Base-by-base conservation (phyloP, 1,140 invertebrate genomes). In the Pseudomyrmex concolor region DNA sequence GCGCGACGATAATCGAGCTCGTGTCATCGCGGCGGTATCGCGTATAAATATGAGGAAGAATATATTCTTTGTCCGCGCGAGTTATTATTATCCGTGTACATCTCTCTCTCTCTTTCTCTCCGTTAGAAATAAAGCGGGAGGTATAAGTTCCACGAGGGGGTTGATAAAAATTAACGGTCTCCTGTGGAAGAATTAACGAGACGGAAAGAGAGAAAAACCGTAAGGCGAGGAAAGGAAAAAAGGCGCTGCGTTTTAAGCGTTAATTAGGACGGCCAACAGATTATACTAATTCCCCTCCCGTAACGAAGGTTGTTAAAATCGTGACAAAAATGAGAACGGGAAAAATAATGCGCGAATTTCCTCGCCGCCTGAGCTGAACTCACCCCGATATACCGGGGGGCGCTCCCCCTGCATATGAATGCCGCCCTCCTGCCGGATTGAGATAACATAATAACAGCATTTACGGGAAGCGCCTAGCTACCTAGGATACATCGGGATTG, bases 371-470 rank as follows among this genome's bases (percentile, higher is more conserved):
- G 43, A 59, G 25, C 45, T 66, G 81, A 70, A 70, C 54, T 62
- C 50, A 54, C 15, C 34, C 73, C 86, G 81, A 86, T 87, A 86
- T 87, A 84, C 57, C 67, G 54, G 72, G 66, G 17, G 48, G 5
- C 19, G 66, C 64, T 17, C 48, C 19, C 13, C 73, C 67, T 84
- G 72, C 72, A 83, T 83, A 83, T 77, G 83, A 82, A 81, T 89
- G 71, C 55, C 62, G 62, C 74, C 54, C 86, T 89, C 83, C 88
- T 90, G 88, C 82, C 59, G 84, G 86, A 89, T 88, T 88, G 89
- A 90, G 90, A 91, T 90, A 91, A 90, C 86, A 88, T 90, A 90
- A 90, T 90, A 87, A 90, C 89, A 84, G 87, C 89, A 90, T 90
- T 89, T 90, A 90, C 88, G 83, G 67, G 54, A 84, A 72, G 68